Evolutionary conservation across 1,140 invertebrate genomes (phyloP).

Genomic region (Pseudomyrmex cubaensis): DNA sequence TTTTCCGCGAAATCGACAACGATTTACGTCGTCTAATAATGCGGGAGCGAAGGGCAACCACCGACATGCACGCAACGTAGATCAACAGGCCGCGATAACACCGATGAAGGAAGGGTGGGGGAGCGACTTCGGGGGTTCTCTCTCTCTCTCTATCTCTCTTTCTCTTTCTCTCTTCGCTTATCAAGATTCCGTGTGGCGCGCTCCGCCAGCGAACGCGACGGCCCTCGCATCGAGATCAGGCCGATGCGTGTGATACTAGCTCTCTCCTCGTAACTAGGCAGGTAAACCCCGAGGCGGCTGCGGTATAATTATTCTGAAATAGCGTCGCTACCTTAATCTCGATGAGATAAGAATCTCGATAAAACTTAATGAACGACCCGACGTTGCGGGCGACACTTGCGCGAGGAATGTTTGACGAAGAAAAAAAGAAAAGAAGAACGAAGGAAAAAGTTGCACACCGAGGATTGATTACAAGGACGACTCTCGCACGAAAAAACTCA

Average conservation of each 20-base stretch:
- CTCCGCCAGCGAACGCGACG: conserved; percentile 21
- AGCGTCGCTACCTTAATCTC: conserved; percentile 31
- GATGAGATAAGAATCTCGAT: conserved; percentile 43
- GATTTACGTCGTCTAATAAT: conserved; percentile 50
- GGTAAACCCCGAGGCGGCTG: conserved; percentile 12
- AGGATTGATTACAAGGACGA: too few relatives aligned
- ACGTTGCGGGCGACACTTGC: background rate
- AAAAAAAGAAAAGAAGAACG: too few relatives aligned
- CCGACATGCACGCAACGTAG: conserved; percentile 52
- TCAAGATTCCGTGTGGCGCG: conserved; percentile 44
- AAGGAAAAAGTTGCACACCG: too few relatives aligned
- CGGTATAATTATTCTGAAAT: conserved; percentile 47
- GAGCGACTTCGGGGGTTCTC: background rate
- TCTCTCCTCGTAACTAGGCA: background rate
- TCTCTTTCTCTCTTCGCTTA: conserved; percentile 4
- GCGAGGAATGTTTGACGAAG: background rate
- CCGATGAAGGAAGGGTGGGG: background rate
- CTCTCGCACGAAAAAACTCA: too few relatives aligned
- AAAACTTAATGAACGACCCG: conserved; percentile 21
- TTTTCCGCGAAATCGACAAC: conserved; percentile 45
- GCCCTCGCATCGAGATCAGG: conserved; percentile 43
- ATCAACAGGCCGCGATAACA: conserved; percentile 60
- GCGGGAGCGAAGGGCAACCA: conserved; percentile 10
- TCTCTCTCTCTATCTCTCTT: too few relatives aligned
- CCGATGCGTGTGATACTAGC: conserved; percentile 16